Conservation (phyloP, 2,888 invertebrate genomes). For the Geophilus truncorum region DNA sequence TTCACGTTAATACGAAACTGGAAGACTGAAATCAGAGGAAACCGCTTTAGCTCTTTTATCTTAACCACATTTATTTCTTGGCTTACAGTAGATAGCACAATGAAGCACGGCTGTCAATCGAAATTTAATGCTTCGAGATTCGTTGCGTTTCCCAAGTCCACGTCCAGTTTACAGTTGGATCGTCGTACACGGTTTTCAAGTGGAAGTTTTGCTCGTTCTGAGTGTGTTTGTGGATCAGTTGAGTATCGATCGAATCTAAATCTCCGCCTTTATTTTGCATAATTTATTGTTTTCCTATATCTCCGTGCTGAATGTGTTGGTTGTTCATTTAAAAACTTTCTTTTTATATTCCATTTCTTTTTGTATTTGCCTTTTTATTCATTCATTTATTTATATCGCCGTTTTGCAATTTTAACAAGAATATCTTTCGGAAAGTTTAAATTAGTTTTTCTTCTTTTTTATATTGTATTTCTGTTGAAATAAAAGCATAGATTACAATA, state of each 20-base stretch:
- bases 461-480: too few relatives aligned
- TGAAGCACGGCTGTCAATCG: too few relatives aligned
- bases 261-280: not conserved
- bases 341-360: not conserved
- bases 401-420: too few relatives aligned
- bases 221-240: not conserved
- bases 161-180: not conserved
- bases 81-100: too few relatives aligned
- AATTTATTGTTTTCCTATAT: not conserved
- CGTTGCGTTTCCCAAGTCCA: not conserved
- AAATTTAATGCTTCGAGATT: too few relatives aligned
- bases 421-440: too few relatives aligned
- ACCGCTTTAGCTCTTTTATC: too few relatives aligned
- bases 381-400: not conserved
- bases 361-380: not conserved
- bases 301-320: not conserved
- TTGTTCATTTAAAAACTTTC: not conserved
- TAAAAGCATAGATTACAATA: too few relatives aligned
- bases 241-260: not conserved
- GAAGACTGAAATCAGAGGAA: too few relatives aligned
- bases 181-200: not conserved
- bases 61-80: too few relatives aligned
- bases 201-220: not conserved
- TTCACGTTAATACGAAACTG: too few relatives aligned
- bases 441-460: too few relatives aligned